phyloP scores from a whole-genome alignment of 2,113 vertebrate species.

The Narcine bancroftii region DNA sequence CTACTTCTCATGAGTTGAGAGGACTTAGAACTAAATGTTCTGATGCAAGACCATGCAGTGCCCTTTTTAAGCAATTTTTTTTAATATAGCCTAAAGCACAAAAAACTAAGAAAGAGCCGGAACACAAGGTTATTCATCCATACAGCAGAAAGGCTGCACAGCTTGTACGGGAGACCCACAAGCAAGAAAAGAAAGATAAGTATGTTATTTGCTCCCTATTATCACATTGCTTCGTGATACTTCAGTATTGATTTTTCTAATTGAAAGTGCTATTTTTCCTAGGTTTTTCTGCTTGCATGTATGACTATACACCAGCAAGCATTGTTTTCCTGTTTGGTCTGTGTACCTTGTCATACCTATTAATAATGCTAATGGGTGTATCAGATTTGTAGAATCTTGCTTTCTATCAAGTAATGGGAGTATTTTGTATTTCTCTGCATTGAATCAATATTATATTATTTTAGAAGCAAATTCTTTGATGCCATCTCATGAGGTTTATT shows the following conservation, averaged over 20 bases:
- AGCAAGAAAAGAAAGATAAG: constrained; percentile 67
- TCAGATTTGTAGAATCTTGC: neutral
- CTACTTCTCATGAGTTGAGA: neutral
- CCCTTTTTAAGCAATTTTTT: constrained; percentile 26
- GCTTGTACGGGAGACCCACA: constrained; percentile 67
- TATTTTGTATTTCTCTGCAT: neutral
- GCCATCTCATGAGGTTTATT: neutral
- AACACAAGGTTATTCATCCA: constrained; percentile 78
- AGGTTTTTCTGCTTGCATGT: neutral
- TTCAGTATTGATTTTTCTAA: neutral
- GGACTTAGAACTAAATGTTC: neutral
- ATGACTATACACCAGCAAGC: neutral
- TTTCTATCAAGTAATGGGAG: neutral
- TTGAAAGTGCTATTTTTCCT: neutral
- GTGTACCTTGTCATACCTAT: neutral
- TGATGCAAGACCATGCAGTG: neutral
- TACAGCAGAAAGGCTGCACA: constrained; percentile 89
- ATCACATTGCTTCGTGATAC: neutral
- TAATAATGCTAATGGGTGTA: neutral
- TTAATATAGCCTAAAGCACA: constrained; percentile 71
- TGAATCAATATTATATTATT: neutral
- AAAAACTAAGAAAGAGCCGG: constrained; percentile 63
- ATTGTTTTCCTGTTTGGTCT: neutral
- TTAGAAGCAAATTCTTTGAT: neutral
- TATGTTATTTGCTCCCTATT: neutral